These are phyloP conservation scores for Pristionchus entomophagus DNA, from an alignment of 2,888 invertebrate genomes.

Conservation along the genomic window DNA sequence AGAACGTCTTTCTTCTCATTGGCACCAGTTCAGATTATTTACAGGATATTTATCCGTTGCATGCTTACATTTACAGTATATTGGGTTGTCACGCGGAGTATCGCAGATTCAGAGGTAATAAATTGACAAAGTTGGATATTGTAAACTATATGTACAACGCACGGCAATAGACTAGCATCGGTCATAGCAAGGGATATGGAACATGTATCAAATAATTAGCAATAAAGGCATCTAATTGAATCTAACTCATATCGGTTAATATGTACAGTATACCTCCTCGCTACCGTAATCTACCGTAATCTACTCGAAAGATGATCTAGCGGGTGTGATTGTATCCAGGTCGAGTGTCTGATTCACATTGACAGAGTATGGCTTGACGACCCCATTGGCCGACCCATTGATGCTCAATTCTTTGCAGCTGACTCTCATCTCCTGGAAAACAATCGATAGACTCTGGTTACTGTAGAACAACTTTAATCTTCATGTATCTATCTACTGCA, in stretches of 20 bases:
- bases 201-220: background rate
- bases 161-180: background rate
- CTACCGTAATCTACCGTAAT: background rate
- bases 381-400: background rate
- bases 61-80: background rate
- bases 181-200: background rate
- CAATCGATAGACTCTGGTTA: no score
- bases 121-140: background rate
- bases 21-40: background rate
- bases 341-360: background rate
- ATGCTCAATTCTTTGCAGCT: no score
- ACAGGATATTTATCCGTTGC: background rate
- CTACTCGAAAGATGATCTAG: background rate
- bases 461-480: no score
- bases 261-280: background rate
- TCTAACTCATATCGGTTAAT: background rate
- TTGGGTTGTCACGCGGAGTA: slow-evolving; percentile 1
- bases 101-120: slow-evolving; percentile 22
- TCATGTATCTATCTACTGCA: no score
- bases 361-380: background rate
- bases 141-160: background rate
- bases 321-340: background rate
- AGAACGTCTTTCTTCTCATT: background rate
- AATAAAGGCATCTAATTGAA: background rate
- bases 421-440: no score